These are phyloP conservation scores for Takifugu ocellatus DNA, from an alignment of 2,797 vertebrate genomes.

Conservation along the genomic window DNA sequence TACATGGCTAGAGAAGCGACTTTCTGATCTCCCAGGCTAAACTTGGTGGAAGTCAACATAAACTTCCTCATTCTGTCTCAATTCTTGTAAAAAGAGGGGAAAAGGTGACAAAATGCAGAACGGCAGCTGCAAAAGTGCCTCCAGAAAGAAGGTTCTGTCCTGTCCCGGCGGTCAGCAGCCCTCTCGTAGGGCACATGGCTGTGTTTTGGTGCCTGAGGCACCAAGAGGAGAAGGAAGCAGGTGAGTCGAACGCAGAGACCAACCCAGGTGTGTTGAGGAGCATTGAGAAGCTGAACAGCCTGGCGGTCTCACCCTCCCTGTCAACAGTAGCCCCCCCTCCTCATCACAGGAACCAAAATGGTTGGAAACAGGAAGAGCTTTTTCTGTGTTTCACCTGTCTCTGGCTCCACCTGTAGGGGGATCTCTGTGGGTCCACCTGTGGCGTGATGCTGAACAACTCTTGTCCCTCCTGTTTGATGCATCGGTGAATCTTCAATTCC, in stretches of 20 bases:
- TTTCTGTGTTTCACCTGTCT: constrained; percentile 12
- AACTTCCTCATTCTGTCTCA: constrained; percentile 50
- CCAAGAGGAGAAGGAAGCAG: constrained; percentile 18
- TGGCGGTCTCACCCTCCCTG: constrained; percentile 26
- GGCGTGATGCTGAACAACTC: constrained; percentile 46
- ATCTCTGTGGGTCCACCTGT: constrained; percentile 31
- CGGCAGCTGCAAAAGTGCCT: constrained; percentile 15
- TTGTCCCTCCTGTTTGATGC: constrained; percentile 25
- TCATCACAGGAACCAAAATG: constrained; percentile 36
- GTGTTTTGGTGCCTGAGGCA: constrained; percentile 26
- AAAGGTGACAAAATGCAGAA: constrained; percentile 12
- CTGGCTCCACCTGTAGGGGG: constrained; percentile 16
- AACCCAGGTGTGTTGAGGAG: constrained; percentile 14
- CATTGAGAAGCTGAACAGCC: constrained; percentile 20
- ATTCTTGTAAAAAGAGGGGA: constrained; percentile 40
- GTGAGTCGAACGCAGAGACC: constrained; percentile 19
- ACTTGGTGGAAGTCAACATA: constrained; percentile 41
- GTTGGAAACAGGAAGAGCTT: constrained; percentile 35
- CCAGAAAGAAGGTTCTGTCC: not conserved
- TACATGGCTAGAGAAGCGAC: constrained; percentile 51
- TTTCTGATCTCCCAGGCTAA: constrained; percentile 38
- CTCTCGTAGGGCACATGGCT: not conserved
- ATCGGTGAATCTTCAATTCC: constrained; percentile 30
- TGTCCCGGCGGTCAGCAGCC: too few relatives aligned
- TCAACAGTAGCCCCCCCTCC: constrained; percentile 20